A percentile compares a stretch with the other conserved stretches of the same genome.
phyloP scores from a whole-genome alignment of 53 echinoderm and acorn worm genomes.

The Glandiceps talaboti region DNA sequence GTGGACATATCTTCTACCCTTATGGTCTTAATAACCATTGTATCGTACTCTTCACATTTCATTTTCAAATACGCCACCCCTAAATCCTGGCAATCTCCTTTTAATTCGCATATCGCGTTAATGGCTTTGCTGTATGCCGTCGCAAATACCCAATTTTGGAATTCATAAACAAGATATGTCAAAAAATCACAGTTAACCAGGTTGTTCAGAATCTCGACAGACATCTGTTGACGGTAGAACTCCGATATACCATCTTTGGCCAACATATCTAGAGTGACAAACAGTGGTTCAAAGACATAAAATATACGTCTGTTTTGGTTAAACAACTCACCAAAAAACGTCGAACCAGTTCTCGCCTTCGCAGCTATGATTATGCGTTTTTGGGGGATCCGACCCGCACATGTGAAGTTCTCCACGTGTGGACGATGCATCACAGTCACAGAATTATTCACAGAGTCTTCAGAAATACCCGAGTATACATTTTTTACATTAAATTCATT shows the following conservation, averaged over 20 bases:
- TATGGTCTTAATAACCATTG: neutral
- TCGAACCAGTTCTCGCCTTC: neutral
- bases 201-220: neutral
- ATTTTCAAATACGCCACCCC: neutral
- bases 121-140: neutral
- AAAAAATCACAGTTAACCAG: neutral
- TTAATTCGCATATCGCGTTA: neutral
- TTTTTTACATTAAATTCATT: too few relatives aligned
- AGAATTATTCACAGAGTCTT: too few relatives aligned
- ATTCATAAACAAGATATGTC: neutral
- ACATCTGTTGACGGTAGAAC: neutral
- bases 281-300: neutral
- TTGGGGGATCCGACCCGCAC: neutral
- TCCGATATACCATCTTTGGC: neutral
- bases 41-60: neutral
- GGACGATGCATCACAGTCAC: too few relatives aligned
- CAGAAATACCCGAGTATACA: too few relatives aligned
- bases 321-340: neutral
- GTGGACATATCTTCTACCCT: neutral
- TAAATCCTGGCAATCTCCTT: neutral
- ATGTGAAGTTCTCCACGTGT: neutral
- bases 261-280: neutral
- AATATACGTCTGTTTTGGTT: neutral
- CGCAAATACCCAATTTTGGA: neutral
- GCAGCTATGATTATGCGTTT: neutral